Percentiles rank a stretch among this genome's conserved stretches.
These are phyloP conservation scores for Hermaeophaga mercurialis DNA, from an alignment of 2,888 invertebrate species.

Conservation along the genomic window DNA sequence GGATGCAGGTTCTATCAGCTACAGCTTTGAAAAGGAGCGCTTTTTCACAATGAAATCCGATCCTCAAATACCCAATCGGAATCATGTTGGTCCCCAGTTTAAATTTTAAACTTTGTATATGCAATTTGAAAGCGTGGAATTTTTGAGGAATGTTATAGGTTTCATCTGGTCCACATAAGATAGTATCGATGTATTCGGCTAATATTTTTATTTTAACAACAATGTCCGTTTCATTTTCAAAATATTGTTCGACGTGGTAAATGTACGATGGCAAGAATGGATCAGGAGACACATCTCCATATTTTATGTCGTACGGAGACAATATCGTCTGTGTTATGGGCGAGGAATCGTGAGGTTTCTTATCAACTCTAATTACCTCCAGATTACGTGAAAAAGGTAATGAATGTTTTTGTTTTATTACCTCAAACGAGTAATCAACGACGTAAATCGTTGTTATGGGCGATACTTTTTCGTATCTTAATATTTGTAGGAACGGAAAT, in stretches of 20 bases:
- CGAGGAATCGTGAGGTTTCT: not conserved
- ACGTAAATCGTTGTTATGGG: conserved; percentile 48
- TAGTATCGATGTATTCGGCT: conserved; percentile 46
- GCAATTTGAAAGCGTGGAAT: conserved; percentile 44
- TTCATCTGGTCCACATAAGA: conserved; percentile 46
- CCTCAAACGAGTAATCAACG: conserved; percentile 47
- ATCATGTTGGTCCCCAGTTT: conserved; percentile 58
- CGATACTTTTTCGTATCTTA: conserved; percentile 43
- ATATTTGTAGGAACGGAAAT: conserved; percentile 51
- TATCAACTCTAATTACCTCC: too few relatives aligned
- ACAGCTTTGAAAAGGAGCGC: conserved; percentile 61
- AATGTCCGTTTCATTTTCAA: conserved; percentile 25
- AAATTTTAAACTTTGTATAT: conserved; percentile 44
- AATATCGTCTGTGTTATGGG: not conserved
- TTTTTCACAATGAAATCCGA: conserved; percentile 60
- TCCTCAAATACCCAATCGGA: conserved; percentile 58
- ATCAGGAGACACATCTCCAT: conserved; percentile 43
- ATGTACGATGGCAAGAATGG: conserved; percentile 44
- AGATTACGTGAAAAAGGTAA: not conserved
- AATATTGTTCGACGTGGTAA: conserved; percentile 38
- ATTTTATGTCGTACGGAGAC: conserved; percentile 33
- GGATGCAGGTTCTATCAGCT: conserved; percentile 60
- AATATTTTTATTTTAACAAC: conserved; percentile 43
- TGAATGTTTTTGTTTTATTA: conserved; percentile 14
- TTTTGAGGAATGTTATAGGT: conserved; percentile 39